Evolutionary conservation across 2,888 invertebrate species (phyloP).

Genomic region (Horisme vitalbata): DNA sequence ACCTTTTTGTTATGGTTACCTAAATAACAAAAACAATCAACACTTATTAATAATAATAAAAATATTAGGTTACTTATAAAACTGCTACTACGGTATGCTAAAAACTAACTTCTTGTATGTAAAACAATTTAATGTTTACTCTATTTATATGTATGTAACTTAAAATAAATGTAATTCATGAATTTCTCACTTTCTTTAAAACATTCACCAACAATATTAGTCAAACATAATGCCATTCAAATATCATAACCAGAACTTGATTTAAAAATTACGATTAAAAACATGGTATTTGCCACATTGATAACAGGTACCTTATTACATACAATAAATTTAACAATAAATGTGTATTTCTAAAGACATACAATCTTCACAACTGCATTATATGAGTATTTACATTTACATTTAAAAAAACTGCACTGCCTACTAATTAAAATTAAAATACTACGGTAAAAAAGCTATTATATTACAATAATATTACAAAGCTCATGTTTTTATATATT

Average conservation of each 20-base stretch:
- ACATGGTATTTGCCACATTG: slow-evolving; percentile 13
- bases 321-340: slow-evolving; percentile 6
- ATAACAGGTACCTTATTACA: slow-evolving; percentile 13
- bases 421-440: slow-evolving; percentile 37
- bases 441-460: slow-evolving; percentile 62
- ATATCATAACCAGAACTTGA: slow-evolving; percentile 7
- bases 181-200: not conserved
- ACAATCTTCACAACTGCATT: slow-evolving; percentile 21
- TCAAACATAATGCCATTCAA: not conserved
- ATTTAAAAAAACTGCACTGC: slow-evolving; percentile 14
- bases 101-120: too few species aligned
- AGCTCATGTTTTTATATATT: slow-evolving; percentile 58
- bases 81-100: too few species aligned
- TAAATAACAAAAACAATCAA: too few species aligned
- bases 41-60: too few species aligned
- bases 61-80: too few species aligned
- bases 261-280: not conserved
- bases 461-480: slow-evolving; percentile 57
- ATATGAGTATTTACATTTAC: slow-evolving; percentile 26
- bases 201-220: not conserved
- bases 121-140: not conserved
- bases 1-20: too few species aligned
- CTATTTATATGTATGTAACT: too few species aligned
- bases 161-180: not conserved
- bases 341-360: slow-evolving; percentile 8